Base-by-base conservation (phyloP, 2,797 vertebrate genomes). In the Scolopax bukidnonensis region DNA sequence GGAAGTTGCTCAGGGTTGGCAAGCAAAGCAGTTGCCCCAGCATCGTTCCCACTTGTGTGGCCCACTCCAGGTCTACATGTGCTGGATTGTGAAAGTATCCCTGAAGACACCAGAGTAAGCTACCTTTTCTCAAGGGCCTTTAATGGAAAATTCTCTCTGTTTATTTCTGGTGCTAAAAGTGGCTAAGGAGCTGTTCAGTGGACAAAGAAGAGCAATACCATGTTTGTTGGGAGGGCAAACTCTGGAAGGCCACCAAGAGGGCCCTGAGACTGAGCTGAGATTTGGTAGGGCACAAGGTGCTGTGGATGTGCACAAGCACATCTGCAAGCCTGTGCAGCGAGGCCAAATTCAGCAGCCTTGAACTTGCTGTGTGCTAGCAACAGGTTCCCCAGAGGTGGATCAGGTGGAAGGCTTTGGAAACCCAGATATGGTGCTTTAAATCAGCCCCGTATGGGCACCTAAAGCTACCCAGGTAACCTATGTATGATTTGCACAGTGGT, bases 321-420 rank as follows among this genome's bases (percentile, higher is more conserved):
- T n/a, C 65, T 36, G 13, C 59, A 77, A 50, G 54, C 43, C 59
- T 2, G 0, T 9, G 45, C 47, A 41, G 41, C 0, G 1, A 74
- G 10, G 18, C 13, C 40, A 65, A 18, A 4, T 27, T 25, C 50
- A 36, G 48, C 70, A 71, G 64, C 82, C 53, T 76, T 30, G 40
- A 3, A 41, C n/a, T 50, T 47, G 30, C 13, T 75, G 30, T 20
- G 51, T 65, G 73, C 19, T 51, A 75, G n/a, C 36, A 67, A 51
- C 21, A n/a, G 41, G 73, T 14, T 89, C 47, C 47, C 45, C n/a
- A 56, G 51, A 83, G 51, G 3, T 36, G 36, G 36, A 10, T 56
- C 36, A 27, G 32, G 23, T 10, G 6, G 53, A 45, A 69, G 38
- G 33, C 43, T 69, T 73, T 43, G 16, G 19, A 87, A 23, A 24